Base-by-base conservation (phyloP, 2,113 vertebrate species). In the Nematolebias whitei region DNA sequence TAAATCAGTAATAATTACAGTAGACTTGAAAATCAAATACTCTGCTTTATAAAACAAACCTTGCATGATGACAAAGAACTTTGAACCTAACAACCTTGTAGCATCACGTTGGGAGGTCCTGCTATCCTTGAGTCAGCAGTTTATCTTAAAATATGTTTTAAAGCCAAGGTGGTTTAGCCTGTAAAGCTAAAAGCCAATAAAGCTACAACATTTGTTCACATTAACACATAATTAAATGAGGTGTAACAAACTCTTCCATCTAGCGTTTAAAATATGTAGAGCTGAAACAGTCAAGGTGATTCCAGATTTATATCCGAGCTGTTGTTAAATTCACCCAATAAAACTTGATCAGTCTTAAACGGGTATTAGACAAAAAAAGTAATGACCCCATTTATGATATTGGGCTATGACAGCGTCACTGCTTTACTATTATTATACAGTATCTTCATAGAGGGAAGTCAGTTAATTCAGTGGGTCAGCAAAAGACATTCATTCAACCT, bases 121-220 rank as follows among this genome's bases (percentile, higher is more conserved):
- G 64, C 48, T 71, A 51, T 68, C 55, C 29, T 59, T 63, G 60
- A 75, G 58, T 76, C 68, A 63, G 65, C 26, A 75, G 26, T 20
- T n/a, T 12, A 19, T 29, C 54, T 35, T 35, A 26, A 20, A 39
- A 59, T 26, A 35, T 44, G 32, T 59, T 63, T 70, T 44, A 60
- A 48, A 9, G 63, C 59, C 43, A 57, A 62, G 43, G 14, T 67
- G 66, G 53, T 35, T 67, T 60, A 62, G 49, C 20, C 40, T 64
- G n/a, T 26, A 24, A 35, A 69, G 68, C 22, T 60, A 61, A 69
- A 47, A 57, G 58, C 47, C 71, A 61, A 72, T 80, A 63, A 77
- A 79, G 35, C 32, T 35, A 35, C 24, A 49, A n/a, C 41, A 47
- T 57, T 56, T 49, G 24, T 23, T 16, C 15, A 5, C 20, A 70